phyloP scores from a whole-genome alignment of 2,797 vertebrate genomes.

The Limosa lapponica region DNA sequence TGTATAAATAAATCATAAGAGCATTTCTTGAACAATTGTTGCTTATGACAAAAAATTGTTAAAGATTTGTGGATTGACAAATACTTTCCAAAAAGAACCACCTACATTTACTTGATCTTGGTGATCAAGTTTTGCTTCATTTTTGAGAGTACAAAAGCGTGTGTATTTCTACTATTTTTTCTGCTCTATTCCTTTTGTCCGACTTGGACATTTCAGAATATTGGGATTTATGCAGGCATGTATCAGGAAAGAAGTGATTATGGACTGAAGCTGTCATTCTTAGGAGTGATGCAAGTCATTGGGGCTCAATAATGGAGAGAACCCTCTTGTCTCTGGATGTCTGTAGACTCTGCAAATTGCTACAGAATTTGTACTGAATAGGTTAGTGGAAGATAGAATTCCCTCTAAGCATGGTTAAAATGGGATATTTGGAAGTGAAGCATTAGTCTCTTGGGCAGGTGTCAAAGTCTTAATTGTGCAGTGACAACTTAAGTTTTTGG shows the following conservation, averaged over 20 bases:
- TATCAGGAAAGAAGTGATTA: background rate
- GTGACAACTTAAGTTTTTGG: background rate
- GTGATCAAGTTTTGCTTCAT: background rate
- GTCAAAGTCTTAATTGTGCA: background rate
- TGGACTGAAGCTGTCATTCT: background rate
- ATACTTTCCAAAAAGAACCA: background rate
- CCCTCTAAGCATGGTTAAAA: background rate
- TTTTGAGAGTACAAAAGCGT: background rate
- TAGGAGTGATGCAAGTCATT: background rate
- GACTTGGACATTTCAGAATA: background rate
- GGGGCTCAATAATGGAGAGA: background rate
- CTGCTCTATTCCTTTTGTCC: background rate
- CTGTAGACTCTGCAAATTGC: background rate
- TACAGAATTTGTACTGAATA: background rate
- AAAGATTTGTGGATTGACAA: background rate
- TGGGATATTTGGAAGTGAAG: background rate
- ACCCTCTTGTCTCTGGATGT: background rate
- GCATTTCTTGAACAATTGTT: background rate
- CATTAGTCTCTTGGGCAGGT: background rate
- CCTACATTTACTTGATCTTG: background rate
- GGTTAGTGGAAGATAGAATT: background rate
- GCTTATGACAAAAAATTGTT: background rate
- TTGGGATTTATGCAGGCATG: background rate
- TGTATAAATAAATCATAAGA: background rate
- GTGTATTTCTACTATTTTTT: background rate